Base-by-base conservation (phyloP, 2,797 vertebrate genomes). In the Anguilla anguilla region DNA sequence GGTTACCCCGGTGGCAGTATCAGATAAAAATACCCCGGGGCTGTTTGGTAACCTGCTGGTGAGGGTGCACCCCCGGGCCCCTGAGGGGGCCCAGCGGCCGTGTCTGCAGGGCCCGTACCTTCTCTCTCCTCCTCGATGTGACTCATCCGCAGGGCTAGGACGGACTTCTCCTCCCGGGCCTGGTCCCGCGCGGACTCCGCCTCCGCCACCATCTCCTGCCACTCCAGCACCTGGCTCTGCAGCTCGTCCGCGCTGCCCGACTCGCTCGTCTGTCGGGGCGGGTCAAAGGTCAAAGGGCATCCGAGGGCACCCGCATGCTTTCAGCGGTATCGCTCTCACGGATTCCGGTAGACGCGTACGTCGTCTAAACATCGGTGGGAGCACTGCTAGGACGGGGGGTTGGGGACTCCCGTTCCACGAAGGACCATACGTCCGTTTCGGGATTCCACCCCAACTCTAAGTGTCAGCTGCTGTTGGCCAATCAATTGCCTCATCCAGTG, bases 71-170 rank as follows among this genome's bases (percentile, higher is more conserved):
- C 81, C 22, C 22, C 15, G 5, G 15, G 10, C 46, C 9, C 81
- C 81, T 51, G 19, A 6, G 13, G 0, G 28, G 64, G 15, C 39
- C 59, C 59, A 2, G 25, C 0, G 31, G 35, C 4, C 7, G 28
- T 43, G 6, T 74, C 25, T 28, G 2, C 13, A n/a, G 28, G 11
- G 19, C 59, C 11, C 95, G 97, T 93, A 98, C 98, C 98, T 97
- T 98, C 97, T 97, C 97, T 92, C 86, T 98, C 98, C 93, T 98
- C 97, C 93, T 98, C 98, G 91, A 98, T 96, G 94, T 98, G 96
- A 92, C 94, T 96, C 91, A 98, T 97, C 81, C 97, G 95, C 84
- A 98, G 93, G 6, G 87, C 95, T 94, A 98, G 94, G 79, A 93
- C 93, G 17, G 94, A 94, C 90, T 97, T 98, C 92, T 97, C 97